A percentile compares a stretch with the other conserved stretches of the same genome.
These are phyloP conservation scores for Zapus hudsonius DNA, from an alignment of 2,113 vertebrate species.

Conservation along the genomic window DNA sequence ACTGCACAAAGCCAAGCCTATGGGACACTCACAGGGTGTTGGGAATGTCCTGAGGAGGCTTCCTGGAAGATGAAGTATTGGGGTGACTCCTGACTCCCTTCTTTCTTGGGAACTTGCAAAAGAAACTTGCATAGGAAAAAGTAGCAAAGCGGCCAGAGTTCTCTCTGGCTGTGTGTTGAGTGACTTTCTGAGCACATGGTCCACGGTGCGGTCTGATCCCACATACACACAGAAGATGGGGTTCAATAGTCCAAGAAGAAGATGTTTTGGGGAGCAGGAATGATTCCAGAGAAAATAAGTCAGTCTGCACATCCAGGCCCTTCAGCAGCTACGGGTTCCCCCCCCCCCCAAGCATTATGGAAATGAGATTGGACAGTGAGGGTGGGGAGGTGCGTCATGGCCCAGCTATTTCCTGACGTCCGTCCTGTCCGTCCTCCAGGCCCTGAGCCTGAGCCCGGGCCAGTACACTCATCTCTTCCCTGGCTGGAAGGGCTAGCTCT, in stretches of 20 bases:
- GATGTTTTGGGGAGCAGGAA: fast-evolving
- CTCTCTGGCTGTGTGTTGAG: background rate
- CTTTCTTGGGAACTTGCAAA: background rate
- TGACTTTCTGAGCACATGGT: background rate
- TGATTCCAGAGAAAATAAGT: constrained; percentile 12
- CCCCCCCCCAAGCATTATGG: background rate
- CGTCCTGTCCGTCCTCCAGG: background rate
- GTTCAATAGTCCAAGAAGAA: background rate
- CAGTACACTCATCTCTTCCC: constrained; percentile 55
- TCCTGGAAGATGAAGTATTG: constrained; percentile 2
- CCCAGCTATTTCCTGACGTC: constrained; percentile 73
- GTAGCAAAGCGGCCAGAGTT: background rate
- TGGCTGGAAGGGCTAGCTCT: constrained; percentile 27
- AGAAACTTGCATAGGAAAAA: background rate
- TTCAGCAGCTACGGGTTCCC: background rate
- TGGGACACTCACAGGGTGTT: no score
- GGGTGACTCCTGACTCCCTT: background rate
- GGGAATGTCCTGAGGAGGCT: background rate
- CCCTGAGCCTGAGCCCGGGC: constrained; percentile 27
- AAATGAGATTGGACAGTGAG: background rate
- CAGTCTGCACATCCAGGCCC: background rate
- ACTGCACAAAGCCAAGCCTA: no score
- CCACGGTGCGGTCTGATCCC: no score
- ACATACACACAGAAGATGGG: background rate
- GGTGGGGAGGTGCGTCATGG: constrained; percentile 43